Base-by-base conservation (phyloP, 2,797 vertebrate species). In the Malacoctenus gilli region DNA sequence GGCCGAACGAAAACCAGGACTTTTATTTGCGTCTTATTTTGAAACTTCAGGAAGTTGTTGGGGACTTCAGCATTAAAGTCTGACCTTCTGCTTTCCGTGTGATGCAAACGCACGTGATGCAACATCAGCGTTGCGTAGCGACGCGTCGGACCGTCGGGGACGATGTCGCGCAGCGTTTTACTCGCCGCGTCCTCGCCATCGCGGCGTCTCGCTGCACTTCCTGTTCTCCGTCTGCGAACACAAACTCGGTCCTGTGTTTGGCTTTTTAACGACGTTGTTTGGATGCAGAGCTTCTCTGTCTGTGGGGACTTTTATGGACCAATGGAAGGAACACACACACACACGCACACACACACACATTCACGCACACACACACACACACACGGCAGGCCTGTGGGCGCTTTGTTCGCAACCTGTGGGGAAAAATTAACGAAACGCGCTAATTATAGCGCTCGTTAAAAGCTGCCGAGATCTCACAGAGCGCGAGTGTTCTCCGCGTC, bases 181-280 rank as follows among this genome's bases (percentile, higher is more conserved):
- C 9, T 28, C 23, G 56, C 18, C 0, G 36, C 56, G 56, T 42
- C 9, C 9, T 28, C 9, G 6, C 25, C 9, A 6, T 28, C 9
- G 9, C 6, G 6, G 25, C 25, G 25, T 5, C 25, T 28, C 2
- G 6, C 25, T 28, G 25, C 5, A 4, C 14, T n/a, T 12, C 22
- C 23, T 0, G 20, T 67, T 66, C 38, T 41, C 49, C 39, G 28
- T 6, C 14, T 0, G 14, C 40, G 15, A 8, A 0, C n/a, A 16
- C 35, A 59, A 44, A 20, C 8, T 16, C 42, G 40, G 56, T 16
- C 31, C 28, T 44, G 25, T 28, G 5, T 76, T 54, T 57, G 61
- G 48, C 59, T 64, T 31, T 75, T 69, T 86, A 77, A 82, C 61
- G 60, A 75, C 58, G 66, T 75, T 85, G 79, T 87, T 85, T 83